These are phyloP conservation scores for rabbit (Oryctolagus cuniculus) DNA, from an alignment of 2,113 vertebrate genomes.

Conservation along the genomic window DNA sequence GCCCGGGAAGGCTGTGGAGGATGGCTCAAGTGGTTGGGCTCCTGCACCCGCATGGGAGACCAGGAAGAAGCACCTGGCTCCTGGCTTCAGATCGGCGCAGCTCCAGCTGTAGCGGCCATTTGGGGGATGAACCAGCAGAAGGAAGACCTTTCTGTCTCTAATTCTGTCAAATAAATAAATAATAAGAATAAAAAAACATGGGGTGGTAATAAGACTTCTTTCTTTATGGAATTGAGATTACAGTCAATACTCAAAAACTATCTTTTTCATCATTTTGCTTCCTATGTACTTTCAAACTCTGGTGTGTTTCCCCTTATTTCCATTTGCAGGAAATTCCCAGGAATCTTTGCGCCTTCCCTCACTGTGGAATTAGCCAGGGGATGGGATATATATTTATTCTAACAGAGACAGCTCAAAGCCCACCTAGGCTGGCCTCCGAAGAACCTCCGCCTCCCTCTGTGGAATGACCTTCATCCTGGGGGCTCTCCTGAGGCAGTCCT, in stretches of 20 bases:
- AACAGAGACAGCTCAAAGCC: neutral
- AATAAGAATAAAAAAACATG: no score
- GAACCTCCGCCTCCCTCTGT: neutral
- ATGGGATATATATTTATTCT: no score
- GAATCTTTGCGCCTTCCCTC: neutral
- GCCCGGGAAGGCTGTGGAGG: no score
- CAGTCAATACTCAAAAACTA: neutral
- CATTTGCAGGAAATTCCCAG: neutral
- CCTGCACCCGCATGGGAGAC: no score
- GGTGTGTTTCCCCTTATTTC: neutral
- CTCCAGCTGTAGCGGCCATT: no score
- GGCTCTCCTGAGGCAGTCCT: neutral
- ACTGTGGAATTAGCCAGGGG: no score
- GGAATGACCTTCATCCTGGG: neutral
- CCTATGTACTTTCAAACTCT: neutral
- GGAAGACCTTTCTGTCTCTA: no score
- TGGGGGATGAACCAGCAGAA: no score
- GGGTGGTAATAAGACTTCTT: neutral
- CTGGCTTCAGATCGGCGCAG: no score
- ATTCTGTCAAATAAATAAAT: no score
- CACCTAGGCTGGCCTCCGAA: neutral
- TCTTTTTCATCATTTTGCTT: neutral
- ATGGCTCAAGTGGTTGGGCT: no score
- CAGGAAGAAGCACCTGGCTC: no score
- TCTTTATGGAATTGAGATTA: neutral